Conservation (phyloP, 2,888 invertebrate species). For the Nomada hirtipes region DNA sequence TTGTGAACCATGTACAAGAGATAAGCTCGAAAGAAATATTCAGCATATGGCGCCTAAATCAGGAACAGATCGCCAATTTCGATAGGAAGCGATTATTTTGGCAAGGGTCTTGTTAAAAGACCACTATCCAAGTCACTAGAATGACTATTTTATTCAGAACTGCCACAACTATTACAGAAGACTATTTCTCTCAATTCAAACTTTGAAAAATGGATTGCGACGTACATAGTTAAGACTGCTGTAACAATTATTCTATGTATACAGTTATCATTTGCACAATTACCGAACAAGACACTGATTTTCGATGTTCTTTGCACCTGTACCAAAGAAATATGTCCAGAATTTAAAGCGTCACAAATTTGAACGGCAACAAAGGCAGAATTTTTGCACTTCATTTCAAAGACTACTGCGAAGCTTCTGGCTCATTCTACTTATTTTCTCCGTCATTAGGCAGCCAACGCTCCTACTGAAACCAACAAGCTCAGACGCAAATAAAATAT, state of each 20-base stretch:
- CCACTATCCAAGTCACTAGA: slow-evolving; percentile 13
- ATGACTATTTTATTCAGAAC: slow-evolving; percentile 47
- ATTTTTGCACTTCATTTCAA: neutral
- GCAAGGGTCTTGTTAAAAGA: slow-evolving; percentile 39
- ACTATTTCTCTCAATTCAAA: neutral
- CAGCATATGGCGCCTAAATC: neutral
- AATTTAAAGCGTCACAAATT: neutral
- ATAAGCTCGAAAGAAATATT: neutral
- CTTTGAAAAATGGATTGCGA: neutral
- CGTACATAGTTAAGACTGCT: neutral
- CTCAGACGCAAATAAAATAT: slow-evolving; percentile 9
- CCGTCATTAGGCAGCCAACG: neutral
- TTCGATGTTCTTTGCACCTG: too few relatives aligned
- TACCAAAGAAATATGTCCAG: neutral
- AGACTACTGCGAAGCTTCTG: neutral
- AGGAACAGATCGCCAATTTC: slow-evolving; percentile 31
- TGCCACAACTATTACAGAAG: slow-evolving; percentile 1
- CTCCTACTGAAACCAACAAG: neutral
- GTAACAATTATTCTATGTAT: neutral
- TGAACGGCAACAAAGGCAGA: neutral
- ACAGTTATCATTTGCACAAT: neutral
- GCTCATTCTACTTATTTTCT: neutral
- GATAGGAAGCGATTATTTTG: slow-evolving; percentile 43
- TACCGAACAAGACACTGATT: too few relatives aligned
- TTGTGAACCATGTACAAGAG: too few relatives aligned